phyloP scores from a whole-genome alignment of 2,888 invertebrate species.

The Himalopsyche kuldschensis region DNA sequence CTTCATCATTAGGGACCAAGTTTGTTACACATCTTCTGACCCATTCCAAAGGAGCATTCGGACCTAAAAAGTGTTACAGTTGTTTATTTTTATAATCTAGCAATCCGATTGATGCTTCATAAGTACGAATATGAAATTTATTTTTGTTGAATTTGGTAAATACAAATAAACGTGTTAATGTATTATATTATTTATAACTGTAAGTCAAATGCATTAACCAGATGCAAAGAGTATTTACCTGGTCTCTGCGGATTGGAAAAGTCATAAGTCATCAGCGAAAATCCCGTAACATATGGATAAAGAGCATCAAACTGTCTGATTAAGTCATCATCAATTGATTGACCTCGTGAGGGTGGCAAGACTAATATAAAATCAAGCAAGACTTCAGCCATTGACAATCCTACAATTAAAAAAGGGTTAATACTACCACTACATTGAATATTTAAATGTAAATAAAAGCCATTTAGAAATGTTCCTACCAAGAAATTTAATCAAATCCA shows the following conservation, averaged over 20 bases:
- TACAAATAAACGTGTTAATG: too few species aligned
- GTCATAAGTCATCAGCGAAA: slow-evolving; percentile 97
- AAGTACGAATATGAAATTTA: too few species aligned
- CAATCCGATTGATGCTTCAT: too few species aligned
- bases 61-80: slow-evolving; percentile 64
- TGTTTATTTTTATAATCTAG: too few species aligned
- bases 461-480: slow-evolving; percentile 51
- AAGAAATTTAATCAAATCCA: slow-evolving; percentile 67
- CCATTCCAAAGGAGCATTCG: slow-evolving; percentile 89
- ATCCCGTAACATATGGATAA: slow-evolving; percentile 76
- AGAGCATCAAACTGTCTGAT: slow-evolving; percentile 76
- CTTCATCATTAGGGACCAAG: slow-evolving; percentile 65
- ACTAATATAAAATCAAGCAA: slow-evolving; percentile 71
- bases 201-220: not conserved
- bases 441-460: slow-evolving; percentile 31
- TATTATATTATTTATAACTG: too few species aligned
- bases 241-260: slow-evolving; percentile 81
- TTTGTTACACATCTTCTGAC: slow-evolving; percentile 73
- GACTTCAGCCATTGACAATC: slow-evolving; percentile 59
- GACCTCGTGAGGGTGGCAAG: slow-evolving; percentile 75
- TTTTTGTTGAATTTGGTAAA: too few species aligned
- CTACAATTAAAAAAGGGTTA: slow-evolving; percentile 46
- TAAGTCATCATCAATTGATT: slow-evolving; percentile 68
- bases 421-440: not conserved
- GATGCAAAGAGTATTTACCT: slow-evolving; percentile 55